A percentile compares a stretch with the other conserved stretches of the same genome.
Evolutionary conservation across 2,113 vertebrate species (phyloP).

Genomic region (Sterrhoptilus dennistouni): DNA sequence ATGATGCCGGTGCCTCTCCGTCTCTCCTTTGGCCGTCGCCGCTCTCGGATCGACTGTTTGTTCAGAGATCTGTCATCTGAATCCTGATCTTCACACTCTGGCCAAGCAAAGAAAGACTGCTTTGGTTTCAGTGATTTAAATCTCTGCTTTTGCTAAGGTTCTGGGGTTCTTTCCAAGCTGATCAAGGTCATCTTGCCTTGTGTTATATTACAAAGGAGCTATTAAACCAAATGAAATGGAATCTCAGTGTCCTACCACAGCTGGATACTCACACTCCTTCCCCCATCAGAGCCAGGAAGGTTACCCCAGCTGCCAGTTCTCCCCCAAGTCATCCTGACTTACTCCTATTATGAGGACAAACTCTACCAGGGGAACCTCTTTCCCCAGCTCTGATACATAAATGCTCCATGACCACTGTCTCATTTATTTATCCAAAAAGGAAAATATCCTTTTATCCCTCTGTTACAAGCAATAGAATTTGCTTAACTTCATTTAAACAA

Average conservation of each 20-base stretch:
- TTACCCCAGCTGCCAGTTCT: not conserved
- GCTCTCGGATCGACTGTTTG: conserved; percentile 68
- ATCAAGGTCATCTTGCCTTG: not conserved
- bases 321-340: not conserved
- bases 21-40: conserved; percentile 67
- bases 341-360: not conserved
- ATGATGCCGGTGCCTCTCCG: conserved; percentile 71
- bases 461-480: not conserved
- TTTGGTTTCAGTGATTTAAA: conserved; percentile 35
- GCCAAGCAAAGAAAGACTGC: conserved; percentile 50
- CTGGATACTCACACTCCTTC: not conserved
- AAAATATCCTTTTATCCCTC: not conserved
- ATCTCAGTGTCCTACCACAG: not conserved
- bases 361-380: not conserved
- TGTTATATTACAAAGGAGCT: not conserved
- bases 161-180: not conserved
- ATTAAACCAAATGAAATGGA: not conserved
- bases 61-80: conserved; percentile 65
- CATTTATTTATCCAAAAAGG: not conserved
- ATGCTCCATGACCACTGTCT: not conserved
- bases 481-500: not conserved
- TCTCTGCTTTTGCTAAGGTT: not conserved
- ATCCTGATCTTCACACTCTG: conserved; percentile 77
- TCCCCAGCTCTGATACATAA: not conserved
- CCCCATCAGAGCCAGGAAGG: not conserved